Evolutionary conservation across 2,113 vertebrate genomes (phyloP).

Genomic region (Pomatostomus ruficeps): DNA sequence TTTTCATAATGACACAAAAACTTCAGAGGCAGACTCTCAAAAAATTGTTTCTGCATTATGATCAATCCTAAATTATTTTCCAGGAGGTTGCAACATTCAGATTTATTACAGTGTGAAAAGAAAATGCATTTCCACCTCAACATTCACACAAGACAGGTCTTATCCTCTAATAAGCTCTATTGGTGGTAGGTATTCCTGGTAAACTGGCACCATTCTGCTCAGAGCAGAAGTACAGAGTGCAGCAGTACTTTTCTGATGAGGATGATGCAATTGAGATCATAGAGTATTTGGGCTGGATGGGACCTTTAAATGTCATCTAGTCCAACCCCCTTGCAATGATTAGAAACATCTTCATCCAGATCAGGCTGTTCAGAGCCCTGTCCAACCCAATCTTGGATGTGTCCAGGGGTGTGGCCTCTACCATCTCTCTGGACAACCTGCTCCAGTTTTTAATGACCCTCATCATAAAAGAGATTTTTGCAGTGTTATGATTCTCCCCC

Average conservation of each 20-base stretch:
- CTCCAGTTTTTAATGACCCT: not conserved
- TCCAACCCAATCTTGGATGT: not conserved
- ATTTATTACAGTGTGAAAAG: not conserved
- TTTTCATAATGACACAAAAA: not conserved
- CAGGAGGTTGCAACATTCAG: not conserved
- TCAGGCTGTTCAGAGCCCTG: not conserved
- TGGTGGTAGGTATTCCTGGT: not conserved
- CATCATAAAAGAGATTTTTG: not conserved
- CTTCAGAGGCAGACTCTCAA: not conserved
- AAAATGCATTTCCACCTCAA: not conserved
- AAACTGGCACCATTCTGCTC: not conserved
- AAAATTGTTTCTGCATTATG: not conserved
- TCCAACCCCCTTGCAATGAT: not conserved
- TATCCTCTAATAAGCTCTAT: not conserved
- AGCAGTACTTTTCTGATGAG: not conserved
- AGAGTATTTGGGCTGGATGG: not conserved
- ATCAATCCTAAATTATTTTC: not conserved
- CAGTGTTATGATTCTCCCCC: not conserved
- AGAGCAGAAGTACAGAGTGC: not conserved
- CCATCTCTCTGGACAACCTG: not conserved
- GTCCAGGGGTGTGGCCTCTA: not conserved
- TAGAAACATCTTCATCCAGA: not conserved
- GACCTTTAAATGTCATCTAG: not conserved
- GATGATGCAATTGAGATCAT: not conserved
- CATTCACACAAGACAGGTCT: not conserved